Percentiles rank a stretch among this genome's conserved stretches.
Conservation (phyloP, 2,888 invertebrate species). For the Tethea ocularis region DNA sequence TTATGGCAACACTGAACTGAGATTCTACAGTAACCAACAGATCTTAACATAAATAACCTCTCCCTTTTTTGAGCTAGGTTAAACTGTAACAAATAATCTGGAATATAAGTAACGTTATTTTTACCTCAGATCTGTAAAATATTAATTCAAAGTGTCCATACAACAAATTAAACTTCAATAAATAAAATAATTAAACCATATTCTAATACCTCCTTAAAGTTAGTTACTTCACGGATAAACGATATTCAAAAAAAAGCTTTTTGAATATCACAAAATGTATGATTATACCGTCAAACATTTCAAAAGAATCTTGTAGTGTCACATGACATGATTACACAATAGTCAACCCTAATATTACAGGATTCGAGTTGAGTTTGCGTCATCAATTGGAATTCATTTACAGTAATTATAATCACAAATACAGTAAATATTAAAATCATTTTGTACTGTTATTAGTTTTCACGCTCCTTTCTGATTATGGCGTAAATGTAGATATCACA, state of each 20-base stretch:
- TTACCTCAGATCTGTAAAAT: neutral
- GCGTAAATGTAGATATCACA: constrained; percentile 57
- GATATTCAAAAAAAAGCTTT: no score
- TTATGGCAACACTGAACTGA: constrained; percentile 36
- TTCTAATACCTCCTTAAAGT: neutral
- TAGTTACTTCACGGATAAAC: neutral
- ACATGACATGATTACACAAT: constrained; percentile 8
- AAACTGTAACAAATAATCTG: constrained; percentile 26
- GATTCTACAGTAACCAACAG: constrained; percentile 23
- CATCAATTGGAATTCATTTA: neutral
- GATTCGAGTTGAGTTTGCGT: constrained; percentile 11
- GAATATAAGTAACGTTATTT: neutral
- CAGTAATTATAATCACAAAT: neutral
- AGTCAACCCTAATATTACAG: constrained; percentile 14
- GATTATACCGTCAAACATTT: neutral
- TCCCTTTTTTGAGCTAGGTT: no score
- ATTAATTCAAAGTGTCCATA: neutral
- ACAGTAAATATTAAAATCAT: constrained; percentile 40
- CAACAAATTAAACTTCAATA: constrained; percentile 1
- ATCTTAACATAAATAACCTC: constrained; percentile 6
- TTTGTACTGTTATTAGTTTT: constrained; percentile 70
- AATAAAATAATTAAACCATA: constrained; percentile 7
- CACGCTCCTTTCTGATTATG: constrained; percentile 42
- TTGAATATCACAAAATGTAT: neutral
- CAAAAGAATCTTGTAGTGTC: constrained; percentile 9